A percentile compares a stretch with the other conserved stretches of the same genome.
Conservation (phyloP, 1,140 invertebrate genomes). For the Lamellibrachia luymesi region DNA sequence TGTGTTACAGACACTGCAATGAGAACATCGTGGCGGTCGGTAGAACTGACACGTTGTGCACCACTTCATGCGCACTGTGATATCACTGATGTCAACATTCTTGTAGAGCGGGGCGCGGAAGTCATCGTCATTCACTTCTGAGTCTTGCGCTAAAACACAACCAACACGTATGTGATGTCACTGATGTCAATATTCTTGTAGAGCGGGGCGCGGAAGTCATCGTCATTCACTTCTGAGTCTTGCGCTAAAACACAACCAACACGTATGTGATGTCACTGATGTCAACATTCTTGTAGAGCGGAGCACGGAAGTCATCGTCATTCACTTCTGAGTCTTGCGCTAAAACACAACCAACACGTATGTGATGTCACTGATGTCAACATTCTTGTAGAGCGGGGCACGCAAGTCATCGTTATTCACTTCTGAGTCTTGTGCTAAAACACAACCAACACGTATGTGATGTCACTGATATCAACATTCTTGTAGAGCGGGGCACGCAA, state of each 20-base stretch:
- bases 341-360: conserved; percentile 49
- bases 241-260: conserved; percentile 67
- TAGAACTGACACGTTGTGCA: conserved; percentile 99
- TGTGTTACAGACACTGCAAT: conserved; percentile 98
- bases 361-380: conserved; percentile 86
- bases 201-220: conserved; percentile 94
- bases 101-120: conserved; percentile 95
- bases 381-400: conserved; percentile 95
- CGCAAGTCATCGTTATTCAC: conserved; percentile 95
- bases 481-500: too few relatives aligned
- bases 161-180: conserved; percentile 68
- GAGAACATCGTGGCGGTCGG: conserved; percentile 94
- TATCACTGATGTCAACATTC: conserved; percentile 96
- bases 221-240: conserved; percentile 93
- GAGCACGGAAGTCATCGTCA: conserved; percentile 95
- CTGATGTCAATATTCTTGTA: conserved; percentile 98
- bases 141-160: conserved; percentile 76
- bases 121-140: conserved; percentile 96
- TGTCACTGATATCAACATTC: too few relatives aligned
- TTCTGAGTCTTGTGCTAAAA: conserved; percentile 88
- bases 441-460: neutral
- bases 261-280: conserved; percentile 75
- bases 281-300: conserved; percentile 96
- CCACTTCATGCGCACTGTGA: conserved; percentile 99
- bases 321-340: conserved; percentile 93